Evolutionary conservation across 2,888 invertebrate species (phyloP).

Genomic region (Plagodis dolabraria): DNA sequence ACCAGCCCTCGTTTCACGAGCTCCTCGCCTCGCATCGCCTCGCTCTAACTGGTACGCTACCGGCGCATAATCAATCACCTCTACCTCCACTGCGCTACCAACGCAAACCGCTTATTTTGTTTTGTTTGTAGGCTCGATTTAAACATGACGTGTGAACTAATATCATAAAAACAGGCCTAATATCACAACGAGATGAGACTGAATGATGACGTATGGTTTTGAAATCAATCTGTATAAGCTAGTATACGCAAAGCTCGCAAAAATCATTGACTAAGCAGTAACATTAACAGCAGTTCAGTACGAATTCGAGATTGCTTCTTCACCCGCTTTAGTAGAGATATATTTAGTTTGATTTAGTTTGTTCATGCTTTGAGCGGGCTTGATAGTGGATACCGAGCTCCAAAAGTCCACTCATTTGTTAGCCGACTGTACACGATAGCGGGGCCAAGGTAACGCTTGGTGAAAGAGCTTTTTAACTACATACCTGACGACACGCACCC

Average conservation of each 20-base stretch:
- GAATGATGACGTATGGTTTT: constrained; percentile 29
- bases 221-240: constrained; percentile 23
- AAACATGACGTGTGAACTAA: constrained; percentile 11
- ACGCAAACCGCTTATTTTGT: constrained; percentile 53
- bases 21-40: constrained; percentile 54
- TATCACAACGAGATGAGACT: constrained; percentile 20
- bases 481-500: constrained; percentile 56
- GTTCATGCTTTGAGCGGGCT: constrained; percentile 64
- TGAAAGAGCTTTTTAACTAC: constrained; percentile 57
- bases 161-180: constrained; percentile 19
- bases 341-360: constrained; percentile 60
- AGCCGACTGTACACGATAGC: constrained; percentile 53
- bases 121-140: constrained; percentile 53
- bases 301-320: constrained; percentile 65
- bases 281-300: constrained; percentile 41
- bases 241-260: constrained; percentile 32
- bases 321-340: constrained; percentile 67
- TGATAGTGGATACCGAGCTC: constrained; percentile 62
- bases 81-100: constrained; percentile 39
- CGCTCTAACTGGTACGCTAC: constrained; percentile 63
- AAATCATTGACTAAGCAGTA: constrained; percentile 38
- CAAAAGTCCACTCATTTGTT: constrained; percentile 48
- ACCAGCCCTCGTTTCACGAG: constrained; percentile 37
- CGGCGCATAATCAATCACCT: constrained; percentile 65
- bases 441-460: constrained; percentile 66